Percentiles rank a stretch among this genome's conserved stretches.
These are phyloP conservation scores for Rotaria sp. DNA, from an alignment of 2,888 invertebrate genomes.

Conservation along the genomic window DNA sequence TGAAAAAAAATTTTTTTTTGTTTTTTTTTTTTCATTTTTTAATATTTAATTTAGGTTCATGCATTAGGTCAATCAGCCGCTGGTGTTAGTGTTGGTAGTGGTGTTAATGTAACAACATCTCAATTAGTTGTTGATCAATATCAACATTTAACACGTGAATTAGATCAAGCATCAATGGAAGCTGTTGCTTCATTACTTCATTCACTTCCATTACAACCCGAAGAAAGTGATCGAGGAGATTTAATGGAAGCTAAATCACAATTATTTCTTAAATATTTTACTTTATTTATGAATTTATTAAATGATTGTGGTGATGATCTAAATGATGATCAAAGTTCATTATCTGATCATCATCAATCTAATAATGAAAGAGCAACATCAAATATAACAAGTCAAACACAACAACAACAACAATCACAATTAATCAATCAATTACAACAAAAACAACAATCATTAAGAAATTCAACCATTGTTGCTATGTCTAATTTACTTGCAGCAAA, in stretches of 20 bases:
- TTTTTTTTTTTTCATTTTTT: no score
- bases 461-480: conserved; percentile 91
- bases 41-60: neutral
- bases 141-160: conserved; percentile 52
- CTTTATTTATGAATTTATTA: conserved; percentile 89
- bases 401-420: neutral
- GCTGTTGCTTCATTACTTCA: conserved; percentile 85
- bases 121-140: conserved; percentile 28
- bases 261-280: conserved; percentile 92
- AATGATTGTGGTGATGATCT: conserved; percentile 82
- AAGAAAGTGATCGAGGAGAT: conserved; percentile 91
- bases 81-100: neutral
- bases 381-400: neutral
- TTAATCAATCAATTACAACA: neutral
- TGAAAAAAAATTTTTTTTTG: neutral
- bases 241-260: conserved; percentile 97
- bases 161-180: conserved; percentile 96
- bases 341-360: conserved; percentile 57
- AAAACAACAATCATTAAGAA: conserved; percentile 64
- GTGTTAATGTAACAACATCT: neutral
- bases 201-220: conserved; percentile 86
- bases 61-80: conserved; percentile 50
- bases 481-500: conserved; percentile 91
- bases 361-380: neutral
- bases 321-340: conserved; percentile 57